Evolutionary conservation across 2,888 invertebrate genomes (phyloP), one percentile per base, ranked within the genome.

Genomic region (Cerastis leucographa): DNA sequence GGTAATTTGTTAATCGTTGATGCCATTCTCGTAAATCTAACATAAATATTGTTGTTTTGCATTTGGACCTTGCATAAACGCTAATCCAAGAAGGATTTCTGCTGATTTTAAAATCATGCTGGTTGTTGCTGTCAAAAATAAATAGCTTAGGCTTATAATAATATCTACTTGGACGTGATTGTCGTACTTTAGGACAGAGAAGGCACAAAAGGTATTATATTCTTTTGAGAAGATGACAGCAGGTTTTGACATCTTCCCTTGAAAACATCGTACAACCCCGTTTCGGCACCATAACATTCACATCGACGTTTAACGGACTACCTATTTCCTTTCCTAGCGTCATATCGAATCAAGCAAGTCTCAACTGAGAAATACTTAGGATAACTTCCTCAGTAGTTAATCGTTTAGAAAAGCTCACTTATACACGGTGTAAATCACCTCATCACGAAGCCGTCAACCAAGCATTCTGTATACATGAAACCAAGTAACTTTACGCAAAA

Each of bases 341-440:
- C 40, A 51, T 56, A 25, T 25, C 44, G 65, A 12, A n/a, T 35
- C n/a, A 56, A 19, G 17, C n/a, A 56, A 19, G 17, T 42, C 19
- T 51, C 51, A 19, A 17, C 8, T 54, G 42, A 61, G 35, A 81
- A 64, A 71, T 71, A 71, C 9, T 19, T 54, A 44, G 25, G 77
- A 83, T 83, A 56, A 81, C 83, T 81, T 83, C 78, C 83, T 72
- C 0, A 54, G 46, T 54, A 42, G 72, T 72, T 54, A 71, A 68
- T 68, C 64, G 49, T 51, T 62, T 12, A 11, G 29, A 42, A 46
- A 59, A 59, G 51, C 29, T 29, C 11, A 14, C 14, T n/a, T n/a
- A n/a, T n/a, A n/a, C n/a, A n/a, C n/a, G n/a, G n/a, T n/a, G n/a
- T n/a, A n/a, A n/a, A n/a, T n/a, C n/a, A n/a, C n/a, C n/a, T n/a